Evolutionary conservation across 1,140 invertebrate species (phyloP), one percentile per base, ranked within the genome.

Genomic region (Papilio helenus): DNA sequence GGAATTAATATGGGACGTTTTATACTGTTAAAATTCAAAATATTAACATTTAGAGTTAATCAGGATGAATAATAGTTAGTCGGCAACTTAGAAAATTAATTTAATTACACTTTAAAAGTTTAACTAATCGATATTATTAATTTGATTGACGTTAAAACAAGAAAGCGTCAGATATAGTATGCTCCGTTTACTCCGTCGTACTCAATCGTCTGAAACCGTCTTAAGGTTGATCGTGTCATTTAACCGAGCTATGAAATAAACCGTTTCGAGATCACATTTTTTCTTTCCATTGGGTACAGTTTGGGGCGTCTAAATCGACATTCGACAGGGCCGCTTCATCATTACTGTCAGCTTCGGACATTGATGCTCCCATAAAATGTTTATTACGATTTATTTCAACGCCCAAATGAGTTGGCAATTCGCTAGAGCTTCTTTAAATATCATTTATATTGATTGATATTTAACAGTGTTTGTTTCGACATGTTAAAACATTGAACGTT

Each of bases 191-290:
- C 55, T 34, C 61, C 16, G 72, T 76, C 72, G 72, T 55, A 77
- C 55, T 68, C 76, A 83, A 80, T 83, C 82, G 79, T 79, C 23
- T 78, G 77, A 79, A 80, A 80, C 34, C 14, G n/a, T 51, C 58
- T 42, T 77, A 61, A 72, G 76, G 71, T 73, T 73, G 72, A 68
- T 49, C 80, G 46, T 73, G 80, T 81, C 80, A 79, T 79, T 79
- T 29, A 51, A 44, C 42, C 49, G 29, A 81, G 49, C 80, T 81
- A 71, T 81, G 72, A 74, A 79, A 72, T 72, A 72, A 71, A 74
- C 23, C 51, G 76, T 72, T 81, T 74, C 29, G 49, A 49, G 16
- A 23, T 76, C 58, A 81, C 72, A 71, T 44, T 77, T 44, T 77
- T 77, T 65, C 20, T 49, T 46, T 46, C 14, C 42, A 23, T 74